Evolutionary conservation across 1,140 invertebrate genomes (phyloP).

Genomic region (Matsumurasca onukii): DNA sequence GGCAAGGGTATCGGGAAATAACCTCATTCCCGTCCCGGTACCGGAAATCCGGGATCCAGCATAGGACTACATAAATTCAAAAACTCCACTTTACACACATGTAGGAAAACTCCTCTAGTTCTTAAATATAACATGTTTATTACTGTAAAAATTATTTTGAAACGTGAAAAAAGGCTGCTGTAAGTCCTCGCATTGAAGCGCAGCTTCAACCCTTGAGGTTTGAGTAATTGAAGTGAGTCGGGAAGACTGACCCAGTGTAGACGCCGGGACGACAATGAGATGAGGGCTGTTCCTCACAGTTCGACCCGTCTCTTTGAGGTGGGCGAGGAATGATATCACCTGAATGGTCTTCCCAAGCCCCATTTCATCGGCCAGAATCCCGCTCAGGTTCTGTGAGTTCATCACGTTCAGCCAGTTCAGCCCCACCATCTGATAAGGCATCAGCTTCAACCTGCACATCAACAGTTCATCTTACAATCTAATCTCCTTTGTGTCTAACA

Average conservation of each 20-base stretch:
- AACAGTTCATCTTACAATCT: conserved; percentile 38
- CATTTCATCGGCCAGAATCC: conserved; percentile 93
- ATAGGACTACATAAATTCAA: no score
- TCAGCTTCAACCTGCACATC: conserved; percentile 63
- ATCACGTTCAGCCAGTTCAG: conserved; percentile 92
- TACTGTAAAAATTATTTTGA: no score
- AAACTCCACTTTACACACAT: no score
- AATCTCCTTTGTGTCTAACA: no score
- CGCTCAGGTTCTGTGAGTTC: conserved; percentile 86
- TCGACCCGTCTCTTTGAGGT: conserved; percentile 70
- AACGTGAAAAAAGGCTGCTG: no score
- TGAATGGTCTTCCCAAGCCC: conserved; percentile 92
- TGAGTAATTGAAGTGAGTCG: not conserved
- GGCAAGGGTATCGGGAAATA: no score
- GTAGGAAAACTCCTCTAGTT: no score
- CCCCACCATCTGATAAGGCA: conserved; percentile 90
- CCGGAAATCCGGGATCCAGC: no score
- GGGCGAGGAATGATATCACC: conserved; percentile 84
- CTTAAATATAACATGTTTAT: no score
- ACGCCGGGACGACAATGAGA: conserved; percentile 89
- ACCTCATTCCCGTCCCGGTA: no score
- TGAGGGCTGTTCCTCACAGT: conserved; percentile 65
- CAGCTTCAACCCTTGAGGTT: no score
- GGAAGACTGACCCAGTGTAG: conserved; percentile 70
- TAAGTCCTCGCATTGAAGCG: no score